Conservation (phyloP, 2,888 invertebrate species). For the Andrena fulva region DNA sequence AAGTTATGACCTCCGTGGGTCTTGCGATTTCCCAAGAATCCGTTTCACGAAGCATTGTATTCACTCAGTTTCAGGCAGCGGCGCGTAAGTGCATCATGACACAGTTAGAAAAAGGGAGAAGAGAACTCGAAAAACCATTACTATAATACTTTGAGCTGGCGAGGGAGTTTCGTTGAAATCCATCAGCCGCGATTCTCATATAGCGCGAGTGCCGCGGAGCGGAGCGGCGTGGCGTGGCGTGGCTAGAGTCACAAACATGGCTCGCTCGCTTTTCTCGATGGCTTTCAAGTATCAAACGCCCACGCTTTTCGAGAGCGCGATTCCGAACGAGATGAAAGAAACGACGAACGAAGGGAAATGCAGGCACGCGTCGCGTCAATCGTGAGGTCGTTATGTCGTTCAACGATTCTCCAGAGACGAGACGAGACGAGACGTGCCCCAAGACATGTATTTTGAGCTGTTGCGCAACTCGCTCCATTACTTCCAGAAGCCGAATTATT, state of each 20-base stretch:
- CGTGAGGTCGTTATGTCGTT: neutral
- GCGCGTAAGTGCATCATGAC: constrained; percentile 56
- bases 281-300: constrained; percentile 47
- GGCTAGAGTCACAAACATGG: constrained; percentile 42
- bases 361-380: neutral
- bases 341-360: constrained; percentile 17
- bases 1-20: neutral
- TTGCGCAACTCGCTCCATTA: no score
- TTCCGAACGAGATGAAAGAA: constrained; percentile 24
- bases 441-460: no score
- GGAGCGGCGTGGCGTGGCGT: constrained; percentile 2
- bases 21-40: no score
- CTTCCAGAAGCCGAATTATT: neutral
- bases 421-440: neutral
- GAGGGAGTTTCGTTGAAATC: constrained; percentile 41
- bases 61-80: constrained; percentile 25
- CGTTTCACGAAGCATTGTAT: neutral
- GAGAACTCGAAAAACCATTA: constrained; percentile 49
- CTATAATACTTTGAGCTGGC: constrained; percentile 46
- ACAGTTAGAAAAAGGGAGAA: neutral
- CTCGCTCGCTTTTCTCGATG: constrained; percentile 28
- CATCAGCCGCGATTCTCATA: constrained; percentile 42
- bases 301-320: constrained; percentile 19
- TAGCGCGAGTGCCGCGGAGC: constrained; percentile 17
- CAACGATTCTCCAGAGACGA: neutral